Evolutionary conservation across 2,888 invertebrate species (phyloP), one percentile per base, ranked within the genome.

Genomic region (Hyles lineata): DNA sequence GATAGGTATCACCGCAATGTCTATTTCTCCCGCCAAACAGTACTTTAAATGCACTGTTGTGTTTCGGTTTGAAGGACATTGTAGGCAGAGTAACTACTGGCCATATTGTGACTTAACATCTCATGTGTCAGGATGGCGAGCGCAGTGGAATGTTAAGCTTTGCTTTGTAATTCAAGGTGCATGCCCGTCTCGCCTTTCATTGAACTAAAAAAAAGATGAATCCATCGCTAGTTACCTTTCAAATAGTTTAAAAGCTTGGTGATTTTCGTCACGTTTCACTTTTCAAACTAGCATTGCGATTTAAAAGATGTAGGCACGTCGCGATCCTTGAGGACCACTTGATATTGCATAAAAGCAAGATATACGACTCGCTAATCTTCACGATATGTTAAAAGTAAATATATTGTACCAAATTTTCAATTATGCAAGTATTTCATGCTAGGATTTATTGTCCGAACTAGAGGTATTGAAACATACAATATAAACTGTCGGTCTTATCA

Each of bases 221-320:
- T 5, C 50, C 15, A 23, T 67, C 67, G 25, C 43, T 23, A 50
- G 50, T 50, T 50, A 50, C 23, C 50, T 67, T 67, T 17, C 6
- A 23, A 67, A 67, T 43, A 17, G 35, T 67, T 67, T 67, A 17
- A 50, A 67, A 62, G 5, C 8, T 50, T 67, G 21, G 23, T 23
- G 23, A 67, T 67, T 67, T 50, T 67, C 63, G 63, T 67, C 67
- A 67, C 67, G 67, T 67, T 67, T 43, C 21, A 2, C 67, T 67
- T 23, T 23, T 67, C 67, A 67, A 67, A 67, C 50, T 23, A 67
- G 43, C 50, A 50, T 67, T 23, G 23, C 17, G 43, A 67, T 67
- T 50, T 67, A 67, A 67, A 50, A 67, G 50, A 67, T 67, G 63
- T 43, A 43, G 43, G 50, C 67, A 67, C 67, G 67, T 67, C 67